Conservation (phyloP, 2,888 invertebrate genomes). For the Penaeus monodon region DNA sequence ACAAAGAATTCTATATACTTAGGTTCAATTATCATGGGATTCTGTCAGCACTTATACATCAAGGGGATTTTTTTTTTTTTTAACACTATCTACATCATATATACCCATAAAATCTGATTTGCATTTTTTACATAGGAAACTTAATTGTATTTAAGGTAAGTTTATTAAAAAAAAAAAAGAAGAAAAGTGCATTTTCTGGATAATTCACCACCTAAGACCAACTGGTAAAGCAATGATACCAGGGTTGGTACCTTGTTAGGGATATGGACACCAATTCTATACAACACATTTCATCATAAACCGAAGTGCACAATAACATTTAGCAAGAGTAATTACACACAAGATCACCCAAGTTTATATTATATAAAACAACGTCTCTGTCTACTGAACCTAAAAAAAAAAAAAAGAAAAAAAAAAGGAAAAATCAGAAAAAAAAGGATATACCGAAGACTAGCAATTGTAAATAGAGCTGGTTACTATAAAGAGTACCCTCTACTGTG, state of each 20-base stretch:
- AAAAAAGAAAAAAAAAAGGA: not conserved
- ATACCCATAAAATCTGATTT: no score
- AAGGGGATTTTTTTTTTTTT: no score
- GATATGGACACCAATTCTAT: conserved; percentile 17
- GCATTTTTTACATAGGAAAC: no score
- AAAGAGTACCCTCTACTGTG: conserved; percentile 28
- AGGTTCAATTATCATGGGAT: no score
- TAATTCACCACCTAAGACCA: conserved; percentile 7
- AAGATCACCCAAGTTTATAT: conserved; percentile 23
- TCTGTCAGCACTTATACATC: no score
- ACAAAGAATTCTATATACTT: no score
- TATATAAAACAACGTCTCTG: conserved; percentile 38
- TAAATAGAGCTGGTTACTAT: conserved; percentile 20
- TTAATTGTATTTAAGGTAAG: no score
- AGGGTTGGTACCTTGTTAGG: not conserved
- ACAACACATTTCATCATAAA: conserved; percentile 18
- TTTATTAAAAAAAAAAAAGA: no score
- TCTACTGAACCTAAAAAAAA: conserved; percentile 42
- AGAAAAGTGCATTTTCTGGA: not conserved
- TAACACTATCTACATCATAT: no score
- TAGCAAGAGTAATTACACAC: conserved; percentile 6
- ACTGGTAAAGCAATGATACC: not conserved
- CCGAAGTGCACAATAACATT: conserved; percentile 18
- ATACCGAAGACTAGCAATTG: conserved; percentile 51
- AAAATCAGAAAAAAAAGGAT: not conserved